A percentile compares a stretch with the other conserved stretches of the same genome.
phyloP scores from a whole-genome alignment of 2,888 invertebrate genomes.

The Eupelmus urozonus region DNA sequence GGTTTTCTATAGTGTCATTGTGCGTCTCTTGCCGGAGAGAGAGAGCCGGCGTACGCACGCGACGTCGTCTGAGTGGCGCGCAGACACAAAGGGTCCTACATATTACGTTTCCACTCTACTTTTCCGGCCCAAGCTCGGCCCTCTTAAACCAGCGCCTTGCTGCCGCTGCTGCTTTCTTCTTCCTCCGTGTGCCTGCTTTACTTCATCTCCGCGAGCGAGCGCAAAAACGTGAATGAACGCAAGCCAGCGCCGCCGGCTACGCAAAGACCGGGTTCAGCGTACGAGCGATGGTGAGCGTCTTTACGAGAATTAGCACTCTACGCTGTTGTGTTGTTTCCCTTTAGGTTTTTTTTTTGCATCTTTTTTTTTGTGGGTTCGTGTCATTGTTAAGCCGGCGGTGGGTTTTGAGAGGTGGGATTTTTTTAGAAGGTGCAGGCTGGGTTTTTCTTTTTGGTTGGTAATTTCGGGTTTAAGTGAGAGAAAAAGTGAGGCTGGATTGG shows the following conservation, averaged over 20 bases:
- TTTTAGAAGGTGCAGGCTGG: no score
- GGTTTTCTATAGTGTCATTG: slow-evolving; percentile 74
- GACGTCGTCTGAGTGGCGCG: slow-evolving; percentile 68
- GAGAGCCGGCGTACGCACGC: no score
- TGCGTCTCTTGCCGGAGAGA: no score
- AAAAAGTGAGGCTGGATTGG: no score
- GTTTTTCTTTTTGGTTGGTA: no score
- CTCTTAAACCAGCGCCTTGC: no score
- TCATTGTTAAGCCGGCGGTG: background rate
- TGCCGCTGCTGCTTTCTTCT: slow-evolving; percentile 53
- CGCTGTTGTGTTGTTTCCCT: background rate
- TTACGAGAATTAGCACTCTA: slow-evolving; percentile 27
- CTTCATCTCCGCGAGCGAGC: background rate
- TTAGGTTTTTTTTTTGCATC: background rate
- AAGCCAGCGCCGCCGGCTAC: background rate
- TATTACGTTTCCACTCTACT: slow-evolving; percentile 75
- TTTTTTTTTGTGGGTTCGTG: background rate
- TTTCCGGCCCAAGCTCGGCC: slow-evolving; percentile 63
- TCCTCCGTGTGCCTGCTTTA: background rate
- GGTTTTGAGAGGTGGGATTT: background rate
- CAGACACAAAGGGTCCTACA: slow-evolving; percentile 70
- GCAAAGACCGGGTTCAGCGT: slow-evolving; percentile 19
- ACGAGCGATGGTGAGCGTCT: slow-evolving; percentile 4
- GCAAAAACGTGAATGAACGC: slow-evolving; percentile 49
- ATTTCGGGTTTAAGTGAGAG: no score